phyloP scores from a whole-genome alignment of 2,113 vertebrate species.

The Gadus macrocephalus region DNA sequence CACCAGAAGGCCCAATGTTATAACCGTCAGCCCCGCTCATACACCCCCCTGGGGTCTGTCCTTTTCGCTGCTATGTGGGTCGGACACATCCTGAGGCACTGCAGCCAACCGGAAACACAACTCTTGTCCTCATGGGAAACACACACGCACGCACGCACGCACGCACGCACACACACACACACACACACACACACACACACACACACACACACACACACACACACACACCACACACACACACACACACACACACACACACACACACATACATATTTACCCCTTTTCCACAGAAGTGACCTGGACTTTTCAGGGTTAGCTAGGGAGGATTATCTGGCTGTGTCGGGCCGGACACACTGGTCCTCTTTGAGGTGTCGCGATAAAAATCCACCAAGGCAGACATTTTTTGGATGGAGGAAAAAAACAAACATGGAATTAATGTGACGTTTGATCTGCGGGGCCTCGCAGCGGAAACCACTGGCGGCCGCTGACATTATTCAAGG shows the following conservation, averaged over 20 bases:
- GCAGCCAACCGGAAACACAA: conserved; percentile 31
- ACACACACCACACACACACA: too few relatives aligned
- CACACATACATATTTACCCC: neutral
- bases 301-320: conserved; percentile 7
- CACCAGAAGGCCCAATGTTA: too few relatives aligned
- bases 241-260: conserved; percentile 10
- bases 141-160: too few relatives aligned
- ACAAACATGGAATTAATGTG: conserved; percentile 45
- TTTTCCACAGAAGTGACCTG: neutral
- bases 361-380: conserved; percentile 50
- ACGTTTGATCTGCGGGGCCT: conserved; percentile 40
- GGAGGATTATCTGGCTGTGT: neutral
- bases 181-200: conserved; percentile 6
- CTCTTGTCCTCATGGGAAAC: neutral
- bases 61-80: conserved; percentile 29
- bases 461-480: conserved; percentile 38
- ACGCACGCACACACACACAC: conserved; percentile 8
- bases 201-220: neutral
- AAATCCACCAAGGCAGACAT: conserved; percentile 28
- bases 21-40: too few relatives aligned
- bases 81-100: conserved; percentile 45
- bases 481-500: conserved; percentile 52
- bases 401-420: neutral
- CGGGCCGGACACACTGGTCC: conserved; percentile 39
- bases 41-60: conserved; percentile 4